Percentiles rank a stretch among this genome's conserved stretches.
Evolutionary conservation across 2,888 invertebrate species (phyloP).

Genomic region (Melanargia galathea): DNA sequence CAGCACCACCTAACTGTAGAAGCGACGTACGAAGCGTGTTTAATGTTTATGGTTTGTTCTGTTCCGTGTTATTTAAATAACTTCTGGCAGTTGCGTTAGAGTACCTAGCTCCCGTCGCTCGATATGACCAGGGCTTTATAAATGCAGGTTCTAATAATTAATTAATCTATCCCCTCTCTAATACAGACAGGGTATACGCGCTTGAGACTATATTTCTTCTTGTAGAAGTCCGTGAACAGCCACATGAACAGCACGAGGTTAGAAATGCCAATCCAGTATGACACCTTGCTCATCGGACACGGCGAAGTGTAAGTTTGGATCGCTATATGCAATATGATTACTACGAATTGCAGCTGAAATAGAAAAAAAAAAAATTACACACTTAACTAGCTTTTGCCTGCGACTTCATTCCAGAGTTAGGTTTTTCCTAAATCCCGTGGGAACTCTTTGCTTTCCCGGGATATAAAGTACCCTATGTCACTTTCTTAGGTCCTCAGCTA

Average conservation of each 20-base stretch:
- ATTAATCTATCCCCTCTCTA: constrained; percentile 27
- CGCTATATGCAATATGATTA: constrained; percentile 46
- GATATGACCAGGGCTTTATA: background rate
- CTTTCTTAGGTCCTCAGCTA: no score
- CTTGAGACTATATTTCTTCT: constrained; percentile 42
- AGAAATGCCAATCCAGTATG: constrained; percentile 49
- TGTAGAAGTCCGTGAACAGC: constrained; percentile 51
- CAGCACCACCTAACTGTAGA: no score
- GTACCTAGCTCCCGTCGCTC: background rate
- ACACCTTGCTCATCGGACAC: constrained; percentile 49
- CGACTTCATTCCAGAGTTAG: no score
- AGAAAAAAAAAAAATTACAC: background rate
- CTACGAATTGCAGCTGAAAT: constrained; percentile 51
- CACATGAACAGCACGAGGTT: constrained; percentile 48
- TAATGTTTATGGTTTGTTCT: no score
- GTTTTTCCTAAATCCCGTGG: no score
- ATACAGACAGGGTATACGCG: constrained; percentile 17
- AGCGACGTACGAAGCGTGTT: no score
- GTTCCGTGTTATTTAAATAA: background rate
- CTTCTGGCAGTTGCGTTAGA: background rate
- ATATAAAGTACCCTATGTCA: no score
- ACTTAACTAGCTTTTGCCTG: no score
- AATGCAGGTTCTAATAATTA: constrained; percentile 17
- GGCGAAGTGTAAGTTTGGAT: constrained; percentile 47
- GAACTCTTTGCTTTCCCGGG: no score